phyloP scores from a whole-genome alignment of 2,797 vertebrate species.

The Pseudochirops corinnae region DNA sequence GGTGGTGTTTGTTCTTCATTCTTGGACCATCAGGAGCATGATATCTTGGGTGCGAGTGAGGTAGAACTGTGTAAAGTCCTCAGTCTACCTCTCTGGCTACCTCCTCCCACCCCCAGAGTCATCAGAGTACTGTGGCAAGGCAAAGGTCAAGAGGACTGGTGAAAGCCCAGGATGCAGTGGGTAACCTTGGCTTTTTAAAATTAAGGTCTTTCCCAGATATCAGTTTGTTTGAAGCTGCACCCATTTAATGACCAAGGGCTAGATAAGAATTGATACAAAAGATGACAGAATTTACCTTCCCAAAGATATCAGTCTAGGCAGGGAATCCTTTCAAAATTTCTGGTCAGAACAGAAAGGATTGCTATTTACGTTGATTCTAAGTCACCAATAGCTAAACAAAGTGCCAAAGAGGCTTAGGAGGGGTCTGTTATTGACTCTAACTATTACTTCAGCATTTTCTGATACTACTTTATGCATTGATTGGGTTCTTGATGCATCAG shows the following conservation, averaged over 20 bases:
- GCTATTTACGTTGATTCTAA: background rate
- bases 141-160: too few species aligned
- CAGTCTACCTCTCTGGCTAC: background rate
- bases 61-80: background rate
- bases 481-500: slow-evolving; percentile 7
- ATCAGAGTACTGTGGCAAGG: background rate
- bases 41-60: background rate
- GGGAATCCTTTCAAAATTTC: background rate
- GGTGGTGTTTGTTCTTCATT: background rate
- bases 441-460: background rate
- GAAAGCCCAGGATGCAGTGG: background rate
- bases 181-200: background rate
- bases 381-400: background rate
- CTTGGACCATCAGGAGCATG: background rate
- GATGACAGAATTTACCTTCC: background rate
- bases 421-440: background rate
- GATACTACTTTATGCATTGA: background rate
- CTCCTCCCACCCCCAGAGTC: background rate
- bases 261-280: background rate
- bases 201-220: background rate
- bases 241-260: too few species aligned
- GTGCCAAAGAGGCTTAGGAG: background rate
- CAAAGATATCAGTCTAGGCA: too few species aligned
- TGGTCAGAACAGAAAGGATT: background rate
- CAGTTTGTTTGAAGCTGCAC: background rate